phyloP scores from a whole-genome alignment of 1,140 invertebrate genomes.

The Uloborus diversus region DNA sequence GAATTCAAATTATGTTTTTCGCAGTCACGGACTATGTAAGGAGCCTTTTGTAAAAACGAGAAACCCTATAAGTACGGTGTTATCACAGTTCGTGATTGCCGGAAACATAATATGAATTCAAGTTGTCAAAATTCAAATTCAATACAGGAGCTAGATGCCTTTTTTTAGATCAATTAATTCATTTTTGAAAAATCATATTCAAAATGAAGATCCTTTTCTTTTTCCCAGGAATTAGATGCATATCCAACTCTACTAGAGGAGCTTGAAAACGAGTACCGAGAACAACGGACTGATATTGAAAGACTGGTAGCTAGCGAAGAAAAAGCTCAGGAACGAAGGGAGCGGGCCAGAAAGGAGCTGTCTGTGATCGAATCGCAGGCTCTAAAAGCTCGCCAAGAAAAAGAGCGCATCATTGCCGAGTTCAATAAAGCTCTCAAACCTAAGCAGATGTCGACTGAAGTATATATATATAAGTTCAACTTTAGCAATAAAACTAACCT shows the following conservation, averaged over 20 bases:
- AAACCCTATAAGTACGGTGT: too few relatives aligned
- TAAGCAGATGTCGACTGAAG: slow-evolving; percentile 9
- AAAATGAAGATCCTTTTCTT: too few relatives aligned
- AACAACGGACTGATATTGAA: background rate
- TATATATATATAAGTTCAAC: background rate
- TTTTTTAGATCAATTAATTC: too few relatives aligned
- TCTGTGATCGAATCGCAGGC: background rate
- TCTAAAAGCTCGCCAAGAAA: slow-evolving; percentile 20
- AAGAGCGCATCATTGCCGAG: slow-evolving; percentile 16
- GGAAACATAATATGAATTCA: too few relatives aligned
- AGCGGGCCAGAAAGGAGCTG: slow-evolving; percentile 2
- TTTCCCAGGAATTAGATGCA: background rate
- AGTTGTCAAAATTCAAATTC: too few relatives aligned
- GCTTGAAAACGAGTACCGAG: slow-evolving; percentile 3
- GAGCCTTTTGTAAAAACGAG: too few relatives aligned
- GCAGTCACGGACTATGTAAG: too few relatives aligned
- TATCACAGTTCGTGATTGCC: too few relatives aligned
- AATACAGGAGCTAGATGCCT: too few relatives aligned
- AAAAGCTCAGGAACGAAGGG: slow-evolving; percentile 13
- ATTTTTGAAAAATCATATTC: too few relatives aligned
- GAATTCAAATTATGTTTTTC: too few relatives aligned
- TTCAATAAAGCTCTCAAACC: slow-evolving; percentile 27
- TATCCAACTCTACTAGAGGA: slow-evolving; percentile 32
- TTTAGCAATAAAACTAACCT: too few relatives aligned
- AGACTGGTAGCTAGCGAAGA: slow-evolving; percentile 6